Evolutionary conservation across 2,113 vertebrate species (phyloP), one percentile per base, ranked within the genome.

Genomic region (Ceyx melanurus): DNA sequence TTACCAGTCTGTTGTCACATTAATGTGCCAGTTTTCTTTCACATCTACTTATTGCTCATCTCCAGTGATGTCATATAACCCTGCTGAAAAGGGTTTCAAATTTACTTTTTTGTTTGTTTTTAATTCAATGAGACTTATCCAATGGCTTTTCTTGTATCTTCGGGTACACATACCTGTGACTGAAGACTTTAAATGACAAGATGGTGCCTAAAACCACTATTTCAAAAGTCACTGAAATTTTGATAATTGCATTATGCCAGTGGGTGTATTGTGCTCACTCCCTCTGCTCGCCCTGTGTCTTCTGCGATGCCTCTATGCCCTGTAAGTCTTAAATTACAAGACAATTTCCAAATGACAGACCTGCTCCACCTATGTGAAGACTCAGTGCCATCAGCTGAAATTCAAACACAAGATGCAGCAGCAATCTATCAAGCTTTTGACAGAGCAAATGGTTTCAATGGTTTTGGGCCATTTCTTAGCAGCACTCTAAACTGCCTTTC

Each of bases 221-320:
- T 93, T 94, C 72, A 90, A 82, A 88, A 83, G 61, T 45, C 68
- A 83, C 42, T 56, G 70, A 80, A 86, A 80, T 74, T 74, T 51
- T 45, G 45, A 56, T 74, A 88, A 78, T 73, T 54, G 50, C 1
- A 0, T 75, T 86, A 48, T 29, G 14, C 37, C 66, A 33, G 4
- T 21, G 50, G 45, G 23, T 57, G 35, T 35, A 54, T 61, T 78
- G 42, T 79, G 28, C 45, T 87, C 35, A 18, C 26, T 75, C 16
- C 18, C 56, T 78, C 56, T 81, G 58, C 37, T 87, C 67, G 13
- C 20, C 33, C 35, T 28, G 7, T n/a, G 29, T 53, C 58, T 82
- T 77, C 31, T 4, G 10, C 75, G 56, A 73, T 54, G 35, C 9
- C 66, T 70, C 50, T 43, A 50, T 85, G 45, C 6, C 79, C 56